phyloP scores from a whole-genome alignment of 2,888 invertebrate species.

The Ceramica pisi region DNA sequence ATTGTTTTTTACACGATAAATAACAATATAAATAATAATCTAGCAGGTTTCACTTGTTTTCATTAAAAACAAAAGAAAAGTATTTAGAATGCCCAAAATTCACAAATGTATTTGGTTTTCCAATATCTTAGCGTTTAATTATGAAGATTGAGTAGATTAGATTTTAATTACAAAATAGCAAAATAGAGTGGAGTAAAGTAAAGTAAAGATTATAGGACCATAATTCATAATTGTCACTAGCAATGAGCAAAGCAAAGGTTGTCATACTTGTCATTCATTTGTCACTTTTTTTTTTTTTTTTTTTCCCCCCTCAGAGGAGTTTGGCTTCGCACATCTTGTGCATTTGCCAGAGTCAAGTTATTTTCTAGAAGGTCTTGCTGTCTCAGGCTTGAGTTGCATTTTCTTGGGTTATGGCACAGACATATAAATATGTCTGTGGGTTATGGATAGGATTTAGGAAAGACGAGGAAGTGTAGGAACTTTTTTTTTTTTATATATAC shows the following conservation, averaged over 20 bases:
- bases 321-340: too few species aligned
- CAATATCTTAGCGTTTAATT: background rate
- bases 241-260: background rate
- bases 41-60: background rate
- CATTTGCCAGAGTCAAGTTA: too few species aligned
- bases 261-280: background rate
- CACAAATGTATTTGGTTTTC: background rate
- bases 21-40: background rate
- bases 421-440: too few species aligned
- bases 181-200: background rate
- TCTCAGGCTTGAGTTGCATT: too few species aligned
- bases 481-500: too few species aligned
- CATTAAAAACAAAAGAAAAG: background rate
- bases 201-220: background rate
- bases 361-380: too few species aligned
- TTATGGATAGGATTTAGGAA: too few species aligned
- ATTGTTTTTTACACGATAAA: background rate
- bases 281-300: too few species aligned
- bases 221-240: too few species aligned
- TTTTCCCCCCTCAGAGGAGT: too few species aligned
- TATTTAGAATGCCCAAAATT: background rate
- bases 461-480: too few species aligned
- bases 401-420: too few species aligned
- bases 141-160: background rate
- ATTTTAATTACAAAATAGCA: constrained; percentile 18